Evolutionary conservation across 2,113 vertebrate species (phyloP).

Genomic region (Limnothrissa miodon): DNA sequence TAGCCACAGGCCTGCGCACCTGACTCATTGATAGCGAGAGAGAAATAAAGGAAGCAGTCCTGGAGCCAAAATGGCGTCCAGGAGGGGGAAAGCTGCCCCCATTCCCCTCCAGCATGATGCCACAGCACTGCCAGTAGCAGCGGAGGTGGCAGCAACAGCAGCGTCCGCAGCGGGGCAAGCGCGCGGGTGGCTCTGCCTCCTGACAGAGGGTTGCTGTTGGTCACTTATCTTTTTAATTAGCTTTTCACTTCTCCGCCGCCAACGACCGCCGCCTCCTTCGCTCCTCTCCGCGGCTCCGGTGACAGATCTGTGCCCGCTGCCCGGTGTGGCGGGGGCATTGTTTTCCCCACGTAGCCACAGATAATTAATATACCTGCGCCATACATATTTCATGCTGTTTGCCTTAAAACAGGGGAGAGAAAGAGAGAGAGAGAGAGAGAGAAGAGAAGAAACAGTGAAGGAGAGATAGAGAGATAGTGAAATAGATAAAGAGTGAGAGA

Average conservation of each 20-base stretch:
- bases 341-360: slow-evolving; percentile 67
- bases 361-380: slow-evolving; percentile 75
- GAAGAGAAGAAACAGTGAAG: slow-evolving; percentile 55
- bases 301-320: slow-evolving; percentile 67
- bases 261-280: slow-evolving; percentile 11
- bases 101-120: not conserved
- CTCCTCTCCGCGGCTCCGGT: slow-evolving; percentile 38
- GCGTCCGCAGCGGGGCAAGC: slow-evolving; percentile 30
- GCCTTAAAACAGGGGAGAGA: slow-evolving; percentile 54
- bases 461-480: slow-evolving; percentile 23
- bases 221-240: slow-evolving; percentile 63
- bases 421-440: slow-evolving; percentile 40
- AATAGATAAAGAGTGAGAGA: slow-evolving; percentile 33
- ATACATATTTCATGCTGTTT: slow-evolving; percentile 77
- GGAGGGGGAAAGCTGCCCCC: not conserved
- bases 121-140: not conserved
- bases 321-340: slow-evolving; percentile 66
- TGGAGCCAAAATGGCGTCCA: slow-evolving; percentile 6
- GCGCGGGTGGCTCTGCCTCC: slow-evolving; percentile 46
- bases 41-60: not conserved
- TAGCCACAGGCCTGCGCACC: not conserved
- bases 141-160: slow-evolving; percentile 27
- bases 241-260: slow-evolving; percentile 48
- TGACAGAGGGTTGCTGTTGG: slow-evolving; percentile 54
- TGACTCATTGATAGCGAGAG: not conserved